These are phyloP conservation scores for Syrrhaptes paradoxus DNA, from an alignment of 2,113 vertebrate species.

Conservation along the genomic window DNA sequence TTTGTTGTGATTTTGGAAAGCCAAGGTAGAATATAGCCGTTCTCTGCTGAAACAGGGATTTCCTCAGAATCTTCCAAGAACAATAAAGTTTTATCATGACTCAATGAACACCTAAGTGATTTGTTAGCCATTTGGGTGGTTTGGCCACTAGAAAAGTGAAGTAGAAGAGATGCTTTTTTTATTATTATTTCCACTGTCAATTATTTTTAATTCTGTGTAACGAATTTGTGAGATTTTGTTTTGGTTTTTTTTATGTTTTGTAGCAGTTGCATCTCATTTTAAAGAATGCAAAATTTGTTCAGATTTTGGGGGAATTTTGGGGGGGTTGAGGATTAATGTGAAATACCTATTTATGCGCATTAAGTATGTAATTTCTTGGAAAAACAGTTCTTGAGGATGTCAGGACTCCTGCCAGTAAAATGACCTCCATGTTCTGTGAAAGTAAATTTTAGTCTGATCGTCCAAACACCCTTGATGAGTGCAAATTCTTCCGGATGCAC, in stretches of 20 bases:
- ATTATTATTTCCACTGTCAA: neutral
- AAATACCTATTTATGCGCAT: neutral
- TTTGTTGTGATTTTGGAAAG: neutral
- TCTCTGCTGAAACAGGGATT: neutral
- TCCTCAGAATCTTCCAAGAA: neutral
- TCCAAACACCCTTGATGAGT: neutral
- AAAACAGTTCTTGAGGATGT: neutral
- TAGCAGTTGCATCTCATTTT: neutral
- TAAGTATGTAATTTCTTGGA: neutral
- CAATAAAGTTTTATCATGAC: neutral
- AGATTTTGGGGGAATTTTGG: neutral
- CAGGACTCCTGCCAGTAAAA: neutral
- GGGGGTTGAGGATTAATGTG: neutral
- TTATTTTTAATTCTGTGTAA: neutral
- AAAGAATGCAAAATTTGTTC: neutral
- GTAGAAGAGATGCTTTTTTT: neutral
- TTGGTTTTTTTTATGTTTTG: neutral
- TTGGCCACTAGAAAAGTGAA: neutral
- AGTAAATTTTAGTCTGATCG: neutral
- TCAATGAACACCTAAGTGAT: neutral
- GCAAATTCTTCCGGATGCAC: neutral
- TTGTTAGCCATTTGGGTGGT: neutral
- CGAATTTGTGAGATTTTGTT: neutral
- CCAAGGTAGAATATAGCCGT: neutral
- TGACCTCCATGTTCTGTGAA: neutral